Conservation (phyloP, 2,113 vertebrate species). For the Notothenia rossii region DNA sequence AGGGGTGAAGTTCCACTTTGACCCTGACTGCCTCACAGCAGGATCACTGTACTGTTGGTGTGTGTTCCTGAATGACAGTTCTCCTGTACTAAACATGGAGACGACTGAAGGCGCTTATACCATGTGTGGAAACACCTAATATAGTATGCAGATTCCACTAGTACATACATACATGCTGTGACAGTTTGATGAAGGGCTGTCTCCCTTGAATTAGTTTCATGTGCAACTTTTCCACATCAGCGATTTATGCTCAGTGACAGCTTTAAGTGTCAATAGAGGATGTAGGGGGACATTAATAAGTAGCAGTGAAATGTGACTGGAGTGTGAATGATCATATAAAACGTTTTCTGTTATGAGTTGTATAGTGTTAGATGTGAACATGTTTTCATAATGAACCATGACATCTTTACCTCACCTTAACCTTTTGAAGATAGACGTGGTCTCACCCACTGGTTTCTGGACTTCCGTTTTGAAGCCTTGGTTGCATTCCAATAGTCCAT, state of each 20-base stretch:
- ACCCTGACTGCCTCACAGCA: slow-evolving; percentile 23
- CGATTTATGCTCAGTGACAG: slow-evolving; percentile 1
- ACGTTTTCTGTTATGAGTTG: neutral
- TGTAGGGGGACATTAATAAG: slow-evolving; percentile 1
- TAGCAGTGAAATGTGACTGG: slow-evolving; percentile 4
- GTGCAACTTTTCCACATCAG: slow-evolving; percentile 1
- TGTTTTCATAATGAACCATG: too few species aligned
- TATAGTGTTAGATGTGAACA: too few species aligned
- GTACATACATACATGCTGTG: neutral
- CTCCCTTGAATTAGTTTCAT: neutral
- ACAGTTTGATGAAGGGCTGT: neutral
- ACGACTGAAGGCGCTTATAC: neutral
- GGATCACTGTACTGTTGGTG: neutral
- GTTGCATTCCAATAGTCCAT: too few species aligned
- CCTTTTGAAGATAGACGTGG: too few species aligned
- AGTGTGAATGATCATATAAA: neutral
- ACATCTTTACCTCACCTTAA: too few species aligned
- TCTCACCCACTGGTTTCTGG: too few species aligned
- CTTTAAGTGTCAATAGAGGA: neutral
- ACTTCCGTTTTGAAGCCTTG: too few species aligned
- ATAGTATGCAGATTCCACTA: neutral
- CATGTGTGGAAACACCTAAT: neutral
- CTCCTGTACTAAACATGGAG: neutral
- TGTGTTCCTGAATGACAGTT: slow-evolving; percentile 11
- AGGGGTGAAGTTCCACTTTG: slow-evolving; percentile 21